Conservation (phyloP, 2,888 invertebrate genomes). For the Galerucella pusilla region DNA sequence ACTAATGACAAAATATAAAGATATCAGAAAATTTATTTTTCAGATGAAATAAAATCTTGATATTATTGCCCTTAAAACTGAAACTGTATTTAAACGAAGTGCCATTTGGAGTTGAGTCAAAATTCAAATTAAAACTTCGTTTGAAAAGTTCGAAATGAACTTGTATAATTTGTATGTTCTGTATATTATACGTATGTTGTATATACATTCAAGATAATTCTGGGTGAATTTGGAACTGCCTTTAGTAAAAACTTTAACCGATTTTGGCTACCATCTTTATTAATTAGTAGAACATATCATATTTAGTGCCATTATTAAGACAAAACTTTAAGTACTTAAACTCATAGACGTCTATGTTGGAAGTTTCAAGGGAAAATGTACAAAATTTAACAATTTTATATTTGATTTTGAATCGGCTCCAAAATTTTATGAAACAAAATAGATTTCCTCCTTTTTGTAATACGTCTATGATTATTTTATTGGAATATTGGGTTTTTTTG, state of each 20-base stretch:
- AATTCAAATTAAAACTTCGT: neutral
- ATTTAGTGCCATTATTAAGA: conserved; percentile 56
- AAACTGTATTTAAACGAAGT: too few relatives aligned
- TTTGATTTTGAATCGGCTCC: too few relatives aligned
- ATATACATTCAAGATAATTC: neutral
- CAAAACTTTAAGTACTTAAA: conserved; percentile 51
- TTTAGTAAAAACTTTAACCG: conserved; percentile 6
- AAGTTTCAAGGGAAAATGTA: neutral
- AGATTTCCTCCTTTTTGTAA: neutral
- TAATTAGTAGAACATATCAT: conserved; percentile 53
- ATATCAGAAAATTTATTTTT: too few relatives aligned
- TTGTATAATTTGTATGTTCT: conserved; percentile 2
- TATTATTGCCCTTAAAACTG: too few relatives aligned
- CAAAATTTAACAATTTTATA: neutral
- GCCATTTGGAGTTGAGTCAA: neutral
- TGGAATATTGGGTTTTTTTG: neutral
- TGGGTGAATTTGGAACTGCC: neutral
- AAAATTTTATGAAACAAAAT: neutral
- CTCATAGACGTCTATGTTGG: conserved; percentile 5
- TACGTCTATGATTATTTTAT: conserved; percentile 2
- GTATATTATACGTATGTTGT: neutral
- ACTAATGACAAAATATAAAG: too few relatives aligned
- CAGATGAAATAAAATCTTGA: too few relatives aligned
- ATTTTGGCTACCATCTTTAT: conserved; percentile 34
- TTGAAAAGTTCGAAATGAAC: neutral